These are phyloP conservation scores for Schrankia costaestrigalis DNA, from an alignment of 2,888 invertebrate species.

Conservation along the genomic window DNA sequence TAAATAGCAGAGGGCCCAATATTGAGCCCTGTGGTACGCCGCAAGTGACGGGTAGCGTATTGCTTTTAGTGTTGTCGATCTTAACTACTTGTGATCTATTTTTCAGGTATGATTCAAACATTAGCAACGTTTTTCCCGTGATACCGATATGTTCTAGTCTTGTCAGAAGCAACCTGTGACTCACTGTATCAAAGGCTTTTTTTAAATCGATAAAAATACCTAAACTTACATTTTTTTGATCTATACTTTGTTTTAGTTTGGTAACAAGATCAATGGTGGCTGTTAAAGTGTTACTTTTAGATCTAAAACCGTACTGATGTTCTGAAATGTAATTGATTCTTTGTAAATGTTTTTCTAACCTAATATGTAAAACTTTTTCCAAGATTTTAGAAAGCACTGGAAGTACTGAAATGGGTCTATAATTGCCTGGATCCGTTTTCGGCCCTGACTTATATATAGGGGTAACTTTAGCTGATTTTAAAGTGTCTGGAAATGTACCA, in stretches of 20 bases:
- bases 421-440: not conserved
- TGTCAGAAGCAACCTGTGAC: not conserved
- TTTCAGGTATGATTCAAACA: not conserved
- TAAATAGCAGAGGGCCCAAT: not conserved
- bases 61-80: not conserved
- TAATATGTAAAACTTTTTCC: not conserved
- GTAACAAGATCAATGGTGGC: not conserved
- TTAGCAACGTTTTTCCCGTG: not conserved
- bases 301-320: not conserved
- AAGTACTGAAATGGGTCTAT: not conserved
- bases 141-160: not conserved
- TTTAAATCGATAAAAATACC: not conserved
- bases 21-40: too few relatives aligned
- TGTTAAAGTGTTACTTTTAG: not conserved
- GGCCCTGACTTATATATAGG: not conserved
- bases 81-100: not conserved
- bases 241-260: not conserved
- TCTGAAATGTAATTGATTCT: too few relatives aligned
- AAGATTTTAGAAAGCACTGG: not conserved
- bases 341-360: not conserved
- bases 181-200: too few relatives aligned
- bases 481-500: not conserved
- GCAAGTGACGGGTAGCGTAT: not conserved
- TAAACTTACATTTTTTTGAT: not conserved
- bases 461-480: not conserved